A percentile compares a stretch with the other conserved stretches of the same genome.
These are phyloP conservation scores for Catharus minimus DNA, from an alignment of 2,113 vertebrate species.

Conservation along the genomic window DNA sequence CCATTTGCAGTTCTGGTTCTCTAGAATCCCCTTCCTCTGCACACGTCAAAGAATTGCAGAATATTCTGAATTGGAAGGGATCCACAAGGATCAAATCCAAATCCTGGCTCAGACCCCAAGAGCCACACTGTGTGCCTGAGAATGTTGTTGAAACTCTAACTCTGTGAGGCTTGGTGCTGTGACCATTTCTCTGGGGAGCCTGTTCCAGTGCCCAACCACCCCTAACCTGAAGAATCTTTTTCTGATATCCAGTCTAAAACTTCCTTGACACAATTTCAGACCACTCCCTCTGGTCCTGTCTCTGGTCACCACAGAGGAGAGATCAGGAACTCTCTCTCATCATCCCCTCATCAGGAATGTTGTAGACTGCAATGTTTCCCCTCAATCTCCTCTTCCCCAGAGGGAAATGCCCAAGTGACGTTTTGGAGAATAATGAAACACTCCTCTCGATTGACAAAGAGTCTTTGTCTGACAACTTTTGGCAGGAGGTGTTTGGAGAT, in stretches of 20 bases:
- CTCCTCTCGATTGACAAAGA: background rate
- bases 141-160: background rate
- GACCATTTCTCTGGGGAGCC: background rate
- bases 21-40: background rate
- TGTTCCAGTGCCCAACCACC: background rate
- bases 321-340: background rate
- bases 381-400: background rate
- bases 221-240: background rate
- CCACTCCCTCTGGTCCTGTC: background rate
- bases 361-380: background rate
- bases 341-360: background rate
- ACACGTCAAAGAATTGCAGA: background rate
- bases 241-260: background rate
- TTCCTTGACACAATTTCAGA: background rate
- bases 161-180: background rate
- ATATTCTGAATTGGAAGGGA: background rate
- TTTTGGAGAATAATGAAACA: background rate
- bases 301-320: background rate
- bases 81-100: background rate
- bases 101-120: background rate
- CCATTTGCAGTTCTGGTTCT: background rate
- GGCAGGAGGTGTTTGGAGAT: background rate
- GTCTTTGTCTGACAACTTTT: background rate
- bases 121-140: background rate
- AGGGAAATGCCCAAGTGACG: background rate